phyloP scores from a whole-genome alignment of 2,888 invertebrate species.

The Orgyia antiqua region DNA sequence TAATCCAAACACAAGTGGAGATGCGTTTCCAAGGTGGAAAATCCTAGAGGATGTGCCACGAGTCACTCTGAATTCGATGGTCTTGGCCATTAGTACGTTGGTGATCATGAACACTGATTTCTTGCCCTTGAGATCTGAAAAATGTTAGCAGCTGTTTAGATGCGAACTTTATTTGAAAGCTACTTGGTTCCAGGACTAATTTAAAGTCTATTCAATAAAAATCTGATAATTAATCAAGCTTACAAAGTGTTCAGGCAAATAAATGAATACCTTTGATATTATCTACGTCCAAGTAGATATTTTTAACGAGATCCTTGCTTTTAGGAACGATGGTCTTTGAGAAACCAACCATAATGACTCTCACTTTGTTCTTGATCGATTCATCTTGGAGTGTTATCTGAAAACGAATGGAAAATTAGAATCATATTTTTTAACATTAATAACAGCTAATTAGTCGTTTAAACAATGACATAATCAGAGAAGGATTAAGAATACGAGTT shows the following conservation, averaged over 20 bases:
- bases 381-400: conserved; percentile 75
- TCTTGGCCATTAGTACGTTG: conserved; percentile 68
- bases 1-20: conserved; percentile 66
- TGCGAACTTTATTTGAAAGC: no score
- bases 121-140: conserved; percentile 65
- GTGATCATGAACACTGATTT: conserved; percentile 74
- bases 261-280: conserved; percentile 59
- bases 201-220: no score
- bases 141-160: no score
- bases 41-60: conserved; percentile 66
- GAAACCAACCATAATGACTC: conserved; percentile 72
- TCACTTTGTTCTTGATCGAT: conserved; percentile 68
- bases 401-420: conserved; percentile 25
- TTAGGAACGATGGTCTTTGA: conserved; percentile 45
- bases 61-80: conserved; percentile 71
- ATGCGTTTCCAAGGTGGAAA: conserved; percentile 70
- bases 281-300: conserved; percentile 60
- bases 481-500: no score
- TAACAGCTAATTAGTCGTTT: no score
- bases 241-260: not conserved
- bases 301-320: conserved; percentile 55
- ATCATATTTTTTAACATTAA: no score
- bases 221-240: no score
- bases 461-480: no score
- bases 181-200: no score